Percentiles rank a stretch among this genome's conserved stretches.
Conservation (phyloP, 2,797 vertebrate species). For the Jordanella pulchra region DNA sequence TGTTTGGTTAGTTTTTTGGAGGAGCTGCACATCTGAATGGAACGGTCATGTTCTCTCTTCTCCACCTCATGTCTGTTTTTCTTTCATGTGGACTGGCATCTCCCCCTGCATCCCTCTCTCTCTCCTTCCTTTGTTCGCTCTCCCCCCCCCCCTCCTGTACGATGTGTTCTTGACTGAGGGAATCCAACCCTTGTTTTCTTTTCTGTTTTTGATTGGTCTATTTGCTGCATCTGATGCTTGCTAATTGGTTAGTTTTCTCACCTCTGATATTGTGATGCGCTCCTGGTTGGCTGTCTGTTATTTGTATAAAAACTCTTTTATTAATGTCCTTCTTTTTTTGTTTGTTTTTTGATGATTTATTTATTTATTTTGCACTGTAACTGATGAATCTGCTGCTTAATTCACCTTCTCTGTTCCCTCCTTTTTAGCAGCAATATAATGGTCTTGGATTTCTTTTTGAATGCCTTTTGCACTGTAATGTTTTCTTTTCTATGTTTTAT, state of each 20-base stretch:
- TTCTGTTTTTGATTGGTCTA: constrained; percentile 76
- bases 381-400: constrained; percentile 76
- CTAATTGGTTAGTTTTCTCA: constrained; percentile 83
- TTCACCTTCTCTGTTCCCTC: constrained; percentile 71
- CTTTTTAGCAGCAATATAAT: constrained; percentile 73
- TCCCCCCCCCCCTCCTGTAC: constrained; percentile 66
- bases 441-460: constrained; percentile 78
- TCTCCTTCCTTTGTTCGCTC: constrained; percentile 61
- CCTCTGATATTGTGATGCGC: constrained; percentile 78
- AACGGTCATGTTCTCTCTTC: constrained; percentile 64
- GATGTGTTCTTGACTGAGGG: constrained; percentile 75
- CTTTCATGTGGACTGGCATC: constrained; percentile 80
- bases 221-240: constrained; percentile 83
- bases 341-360: constrained; percentile 46
- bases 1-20: constrained; percentile 33
- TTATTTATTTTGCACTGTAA: constrained; percentile 69
- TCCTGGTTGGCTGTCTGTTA: constrained; percentile 80
- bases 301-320: constrained; percentile 72
- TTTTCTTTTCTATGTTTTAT: constrained; percentile 71
- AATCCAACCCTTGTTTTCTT: constrained; percentile 64
- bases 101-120: constrained; percentile 72
- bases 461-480: constrained; percentile 73
- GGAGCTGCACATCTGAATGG: constrained; percentile 73
- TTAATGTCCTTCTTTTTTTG: constrained; percentile 53
- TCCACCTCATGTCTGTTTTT: constrained; percentile 70